Percentiles rank a stretch among this genome's conserved stretches.
phyloP scores from a whole-genome alignment of 2,113 vertebrate genomes.

The Pongo pygmaeus region DNA sequence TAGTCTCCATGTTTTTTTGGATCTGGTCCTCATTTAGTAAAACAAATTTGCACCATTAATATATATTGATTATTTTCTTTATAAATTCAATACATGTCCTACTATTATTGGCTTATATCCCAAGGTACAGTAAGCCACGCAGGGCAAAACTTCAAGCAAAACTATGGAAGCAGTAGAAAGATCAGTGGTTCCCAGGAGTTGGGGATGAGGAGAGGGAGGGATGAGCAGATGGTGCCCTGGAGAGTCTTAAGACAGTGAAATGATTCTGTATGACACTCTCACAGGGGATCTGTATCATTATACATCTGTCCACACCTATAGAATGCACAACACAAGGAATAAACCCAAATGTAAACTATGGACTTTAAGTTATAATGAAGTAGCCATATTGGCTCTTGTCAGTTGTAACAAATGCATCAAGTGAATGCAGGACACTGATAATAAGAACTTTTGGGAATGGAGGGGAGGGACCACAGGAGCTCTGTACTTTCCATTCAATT shows the following conservation, averaged over 20 bases:
- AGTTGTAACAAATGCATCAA: rapidly evolving
- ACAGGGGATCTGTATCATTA: rapidly evolving
- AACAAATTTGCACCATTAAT: not conserved
- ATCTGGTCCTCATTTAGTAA: not conserved
- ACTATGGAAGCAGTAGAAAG: not conserved
- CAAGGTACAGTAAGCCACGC: not conserved
- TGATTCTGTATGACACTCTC: rapidly evolving
- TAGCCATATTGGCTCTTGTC: rapidly evolving
- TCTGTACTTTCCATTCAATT: not conserved
- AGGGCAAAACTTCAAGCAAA: not conserved
- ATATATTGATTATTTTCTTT: not conserved
- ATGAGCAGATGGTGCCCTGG: rapidly evolving
- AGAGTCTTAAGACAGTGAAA: not conserved
- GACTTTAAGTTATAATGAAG: not conserved
- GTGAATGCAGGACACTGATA: rapidly evolving
- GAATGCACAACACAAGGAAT: too few relatives aligned
- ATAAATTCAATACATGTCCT: not conserved
- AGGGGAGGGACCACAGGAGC: rapidly evolving
- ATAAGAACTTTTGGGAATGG: not conserved
- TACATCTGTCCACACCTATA: not conserved
- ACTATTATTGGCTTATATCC: not conserved
- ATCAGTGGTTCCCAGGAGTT: not conserved
- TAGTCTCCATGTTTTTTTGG: not conserved
- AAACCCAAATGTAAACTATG: not conserved
- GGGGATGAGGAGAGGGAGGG: not conserved